These are phyloP conservation scores for Thysanoteuthis rhombus DNA, from an alignment of 2,888 invertebrate genomes.

Conservation along the genomic window DNA sequence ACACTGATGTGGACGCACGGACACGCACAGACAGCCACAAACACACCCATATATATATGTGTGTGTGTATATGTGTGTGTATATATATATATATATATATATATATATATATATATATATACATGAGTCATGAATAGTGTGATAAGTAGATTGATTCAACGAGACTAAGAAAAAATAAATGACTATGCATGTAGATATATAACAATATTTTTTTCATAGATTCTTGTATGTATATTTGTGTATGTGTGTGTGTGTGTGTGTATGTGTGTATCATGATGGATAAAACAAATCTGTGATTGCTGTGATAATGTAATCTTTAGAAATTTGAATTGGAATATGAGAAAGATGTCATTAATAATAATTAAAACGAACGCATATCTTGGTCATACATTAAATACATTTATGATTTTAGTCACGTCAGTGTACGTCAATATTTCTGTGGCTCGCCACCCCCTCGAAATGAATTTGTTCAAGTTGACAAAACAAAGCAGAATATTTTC, in stretches of 20 bases:
- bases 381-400: not conserved
- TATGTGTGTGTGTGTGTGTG: not conserved
- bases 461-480: not conserved
- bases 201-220: not conserved
- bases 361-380: not conserved
- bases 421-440: not conserved
- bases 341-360: not conserved
- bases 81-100: not conserved
- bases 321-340: not conserved
- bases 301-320: not conserved
- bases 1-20: too few relatives aligned
- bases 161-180: too few relatives aligned
- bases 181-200: too few relatives aligned
- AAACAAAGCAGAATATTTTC: not conserved
- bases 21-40: too few relatives aligned
- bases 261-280: not conserved
- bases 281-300: not conserved
- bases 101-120: conserved; percentile 12
- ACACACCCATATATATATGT: too few relatives aligned
- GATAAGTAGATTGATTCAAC: too few relatives aligned
- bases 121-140: not conserved
- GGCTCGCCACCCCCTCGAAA: not conserved
- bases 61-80: too few relatives aligned
- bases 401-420: conserved; percentile 12
- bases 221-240: not conserved